Evolutionary conservation across 2,797 vertebrate species (phyloP).

Genomic region (Etheostoma nigrum): DNA sequence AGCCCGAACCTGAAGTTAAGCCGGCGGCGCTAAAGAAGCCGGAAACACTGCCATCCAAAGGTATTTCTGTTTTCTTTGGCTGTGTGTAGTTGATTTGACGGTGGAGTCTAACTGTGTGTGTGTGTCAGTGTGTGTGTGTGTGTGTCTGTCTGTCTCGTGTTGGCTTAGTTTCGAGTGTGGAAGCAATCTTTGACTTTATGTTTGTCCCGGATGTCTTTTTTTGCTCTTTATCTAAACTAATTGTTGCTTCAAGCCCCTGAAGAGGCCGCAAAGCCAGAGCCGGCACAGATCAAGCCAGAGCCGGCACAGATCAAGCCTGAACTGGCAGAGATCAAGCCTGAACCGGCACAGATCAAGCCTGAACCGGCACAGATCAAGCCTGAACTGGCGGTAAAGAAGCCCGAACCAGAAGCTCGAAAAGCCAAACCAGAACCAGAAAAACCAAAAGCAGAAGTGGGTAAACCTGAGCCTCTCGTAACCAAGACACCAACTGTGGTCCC

Average conservation of each 20-base stretch:
- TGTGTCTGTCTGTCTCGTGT: constrained; percentile 43
- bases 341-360: too few relatives aligned
- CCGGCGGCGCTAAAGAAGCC: constrained; percentile 73
- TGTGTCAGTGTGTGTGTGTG: constrained; percentile 29
- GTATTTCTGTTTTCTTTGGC: constrained; percentile 80
- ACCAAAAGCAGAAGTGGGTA: constrained; percentile 19
- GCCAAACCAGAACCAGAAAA: constrained; percentile 32
- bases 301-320: constrained; percentile 49
- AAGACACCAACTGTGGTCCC: constrained; percentile 28
- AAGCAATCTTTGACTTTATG: constrained; percentile 65
- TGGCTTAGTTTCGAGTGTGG: constrained; percentile 73
- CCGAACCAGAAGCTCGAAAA: constrained; percentile 34
- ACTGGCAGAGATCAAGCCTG: constrained; percentile 44
- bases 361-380: not conserved
- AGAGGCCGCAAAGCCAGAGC: constrained; percentile 80
- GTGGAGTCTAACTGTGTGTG: constrained; percentile 6
- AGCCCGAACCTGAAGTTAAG: constrained; percentile 60
- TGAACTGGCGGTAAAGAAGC: constrained; percentile 17
- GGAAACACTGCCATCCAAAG: constrained; percentile 84
- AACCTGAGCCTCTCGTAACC: constrained; percentile 35
- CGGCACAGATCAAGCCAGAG: constrained; percentile 72
- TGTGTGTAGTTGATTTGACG: constrained; percentile 10
- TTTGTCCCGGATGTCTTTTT: constrained; percentile 39
- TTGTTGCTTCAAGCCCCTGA: constrained; percentile 87
- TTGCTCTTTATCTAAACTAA: constrained; percentile 57